These are phyloP conservation scores for Emydura subglobosa DNA, from an alignment of 2,113 vertebrate genomes.

Conservation along the genomic window DNA sequence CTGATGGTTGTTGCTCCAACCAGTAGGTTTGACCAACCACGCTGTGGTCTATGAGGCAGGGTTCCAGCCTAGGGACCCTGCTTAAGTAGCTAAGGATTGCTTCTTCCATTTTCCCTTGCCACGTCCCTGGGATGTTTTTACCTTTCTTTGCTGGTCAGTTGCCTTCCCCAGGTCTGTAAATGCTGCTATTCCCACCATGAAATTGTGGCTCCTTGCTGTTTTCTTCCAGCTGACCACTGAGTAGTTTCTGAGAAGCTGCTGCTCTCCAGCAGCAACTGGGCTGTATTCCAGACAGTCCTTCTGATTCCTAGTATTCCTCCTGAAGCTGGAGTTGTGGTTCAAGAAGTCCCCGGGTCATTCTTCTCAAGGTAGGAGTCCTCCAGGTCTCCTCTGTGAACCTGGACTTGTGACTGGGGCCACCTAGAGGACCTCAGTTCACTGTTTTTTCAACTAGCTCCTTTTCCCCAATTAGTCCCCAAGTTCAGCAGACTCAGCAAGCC, in stretches of 20 bases:
- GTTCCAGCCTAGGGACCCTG: not conserved
- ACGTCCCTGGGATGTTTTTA: not conserved
- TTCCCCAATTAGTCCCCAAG: not conserved
- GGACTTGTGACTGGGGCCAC: not conserved
- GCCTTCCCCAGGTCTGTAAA: not conserved
- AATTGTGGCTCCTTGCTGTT: not conserved
- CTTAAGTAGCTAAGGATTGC: not conserved
- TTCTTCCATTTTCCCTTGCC: not conserved
- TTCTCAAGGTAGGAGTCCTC: not conserved
- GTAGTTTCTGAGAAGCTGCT: not conserved
- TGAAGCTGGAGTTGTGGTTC: not conserved
- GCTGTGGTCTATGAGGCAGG: not conserved
- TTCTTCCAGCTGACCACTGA: not conserved
- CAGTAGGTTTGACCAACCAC: not conserved
- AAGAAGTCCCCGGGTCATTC: not conserved
- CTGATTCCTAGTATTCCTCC: not conserved
- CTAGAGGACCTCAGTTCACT: not conserved
- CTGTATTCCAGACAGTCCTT: not conserved
- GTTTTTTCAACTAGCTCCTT: not conserved
- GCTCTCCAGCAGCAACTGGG: not conserved
- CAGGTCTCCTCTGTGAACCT: not conserved
- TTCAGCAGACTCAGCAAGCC: not conserved
- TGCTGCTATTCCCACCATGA: not conserved
- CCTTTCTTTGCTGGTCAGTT: not conserved
- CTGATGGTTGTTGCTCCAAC: too few relatives aligned